phyloP scores from a whole-genome alignment of 2,113 vertebrate species.

The Notothenia coriiceps region DNA sequence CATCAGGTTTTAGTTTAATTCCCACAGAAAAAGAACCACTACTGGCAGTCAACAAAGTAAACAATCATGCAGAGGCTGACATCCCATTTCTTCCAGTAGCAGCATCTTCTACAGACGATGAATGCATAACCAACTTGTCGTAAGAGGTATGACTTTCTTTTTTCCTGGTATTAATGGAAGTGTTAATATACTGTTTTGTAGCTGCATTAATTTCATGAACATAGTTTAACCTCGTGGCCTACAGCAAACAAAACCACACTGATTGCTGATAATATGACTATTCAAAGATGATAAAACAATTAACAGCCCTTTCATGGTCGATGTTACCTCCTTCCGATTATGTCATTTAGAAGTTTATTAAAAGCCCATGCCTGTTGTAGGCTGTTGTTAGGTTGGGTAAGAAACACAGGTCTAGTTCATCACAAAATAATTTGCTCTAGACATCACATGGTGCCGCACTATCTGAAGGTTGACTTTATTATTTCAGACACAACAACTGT shows the following conservation, averaged over 20 bases:
- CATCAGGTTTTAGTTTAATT: neutral
- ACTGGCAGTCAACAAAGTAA: constrained; percentile 12
- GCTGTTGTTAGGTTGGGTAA: neutral
- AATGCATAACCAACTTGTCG: constrained; percentile 16
- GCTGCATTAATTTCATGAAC: neutral
- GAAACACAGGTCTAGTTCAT: constrained; percentile 9
- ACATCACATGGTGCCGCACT: constrained; percentile 3
- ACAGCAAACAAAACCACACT: constrained; percentile 6
- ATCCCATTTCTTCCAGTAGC: constrained; percentile 12
- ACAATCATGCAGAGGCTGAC: constrained; percentile 2
- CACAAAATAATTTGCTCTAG: constrained; percentile 7
- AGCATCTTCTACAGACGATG: constrained; percentile 15
- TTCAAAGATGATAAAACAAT: neutral
- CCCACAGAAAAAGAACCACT: neutral
- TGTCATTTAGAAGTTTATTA: neutral
- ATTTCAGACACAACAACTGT: neutral
- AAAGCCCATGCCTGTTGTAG: neutral
- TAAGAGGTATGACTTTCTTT: constrained; percentile 18
- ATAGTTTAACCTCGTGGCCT: neutral
- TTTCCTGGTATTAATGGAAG: constrained; percentile 1
- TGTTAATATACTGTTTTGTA: neutral
- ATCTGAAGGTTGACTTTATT: constrained; percentile 36
- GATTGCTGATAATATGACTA: neutral
- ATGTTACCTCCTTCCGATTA: neutral
- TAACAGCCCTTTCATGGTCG: neutral